Evolutionary conservation across 2,888 invertebrate species (phyloP), one percentile per base, ranked within the genome.

Genomic region (Oeneis ivallda): DNA sequence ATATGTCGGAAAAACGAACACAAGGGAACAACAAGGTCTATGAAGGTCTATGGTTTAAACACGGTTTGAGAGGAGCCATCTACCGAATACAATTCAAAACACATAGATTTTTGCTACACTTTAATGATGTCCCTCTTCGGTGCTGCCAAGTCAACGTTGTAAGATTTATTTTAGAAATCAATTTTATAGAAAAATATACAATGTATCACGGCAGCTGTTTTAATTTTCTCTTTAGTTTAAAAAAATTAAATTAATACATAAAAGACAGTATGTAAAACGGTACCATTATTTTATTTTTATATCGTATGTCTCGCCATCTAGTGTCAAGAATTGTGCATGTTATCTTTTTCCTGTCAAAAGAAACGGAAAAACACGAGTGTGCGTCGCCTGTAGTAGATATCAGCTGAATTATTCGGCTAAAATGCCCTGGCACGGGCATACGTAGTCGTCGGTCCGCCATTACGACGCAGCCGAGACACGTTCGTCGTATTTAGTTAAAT

Each of bases 401-500:
- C 92, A 92, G 92, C 92, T 92, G 92, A 92, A 92, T 91, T 92
- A 92, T 92, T 92, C 92, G 92, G 92, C 92, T 91, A 91, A 90
- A 92, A 92, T 92, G 92, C 92, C 92, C 92, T 92, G 92, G 92
- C 92, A 91, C 92, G 92, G 92, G 92, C 92, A 92, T 92, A 92
- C 92, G 92, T 92, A 92, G 92, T 91, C 91, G 89, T 92, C 92
- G 92, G 92, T 92, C 92, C 90, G 92, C 92, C 92, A 92, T 92
- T 92, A 92, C 92, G 92, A 91, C 91, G 91, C 90, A 92, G 86
- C 92, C 91, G 89, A 91, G 90, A 92, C 92, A 92, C 92, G 92
- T 92, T 92, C 89, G 92, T 92, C 92, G 91, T 92, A 92, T 92
- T 92, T 92, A 91, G 92, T 92, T 91, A 87, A 91, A 92, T 92